A percentile compares a stretch with the other conserved stretches of the same genome.
phyloP scores from a whole-genome alignment of 1,140 invertebrate genomes.

The Callitettix versicolor region DNA sequence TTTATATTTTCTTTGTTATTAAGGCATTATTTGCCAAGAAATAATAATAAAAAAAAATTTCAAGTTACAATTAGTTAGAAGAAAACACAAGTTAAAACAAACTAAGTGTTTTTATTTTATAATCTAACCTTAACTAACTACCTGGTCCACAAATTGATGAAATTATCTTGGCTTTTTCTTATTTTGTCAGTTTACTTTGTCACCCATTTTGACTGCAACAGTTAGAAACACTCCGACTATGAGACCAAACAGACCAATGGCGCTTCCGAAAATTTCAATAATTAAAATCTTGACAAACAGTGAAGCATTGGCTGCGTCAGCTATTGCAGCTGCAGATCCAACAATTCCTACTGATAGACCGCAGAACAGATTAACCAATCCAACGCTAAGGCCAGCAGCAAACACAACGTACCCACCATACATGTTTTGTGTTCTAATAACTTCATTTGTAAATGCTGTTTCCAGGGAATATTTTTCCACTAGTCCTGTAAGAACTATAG shows the following conservation, averaged over 20 bases:
- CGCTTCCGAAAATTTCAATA: conserved; percentile 95
- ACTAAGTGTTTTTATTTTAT: too few species aligned
- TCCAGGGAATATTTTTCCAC: conserved; percentile 40
- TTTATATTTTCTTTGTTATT: too few species aligned
- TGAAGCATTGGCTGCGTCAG: conserved; percentile 89
- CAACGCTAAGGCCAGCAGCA: conserved; percentile 84
- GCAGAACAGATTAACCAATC: conserved; percentile 87
- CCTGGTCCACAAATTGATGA: too few species aligned
- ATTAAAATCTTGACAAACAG: conserved; percentile 96
- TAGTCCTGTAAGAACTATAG: conserved; percentile 83
- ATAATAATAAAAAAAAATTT: too few species aligned
- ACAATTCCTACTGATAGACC: conserved; percentile 92
- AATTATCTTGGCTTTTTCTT: too few species aligned
- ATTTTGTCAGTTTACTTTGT: too few species aligned
- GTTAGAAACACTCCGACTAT: conserved; percentile 93
- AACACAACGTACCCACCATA: conserved; percentile 85
- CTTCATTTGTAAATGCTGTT: conserved; percentile 26
- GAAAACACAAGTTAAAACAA: too few species aligned
- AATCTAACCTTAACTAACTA: too few species aligned
- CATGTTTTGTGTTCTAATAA: conserved; percentile 47
- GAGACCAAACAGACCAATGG: conserved; percentile 95
- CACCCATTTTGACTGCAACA: conserved; percentile 49
- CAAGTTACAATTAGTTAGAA: too few species aligned
- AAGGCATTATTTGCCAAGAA: too few species aligned
- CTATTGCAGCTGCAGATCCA: conserved; percentile 86